Evolutionary conservation across 2,888 invertebrate genomes (phyloP).

Genomic region (Panorpa germanica): DNA sequence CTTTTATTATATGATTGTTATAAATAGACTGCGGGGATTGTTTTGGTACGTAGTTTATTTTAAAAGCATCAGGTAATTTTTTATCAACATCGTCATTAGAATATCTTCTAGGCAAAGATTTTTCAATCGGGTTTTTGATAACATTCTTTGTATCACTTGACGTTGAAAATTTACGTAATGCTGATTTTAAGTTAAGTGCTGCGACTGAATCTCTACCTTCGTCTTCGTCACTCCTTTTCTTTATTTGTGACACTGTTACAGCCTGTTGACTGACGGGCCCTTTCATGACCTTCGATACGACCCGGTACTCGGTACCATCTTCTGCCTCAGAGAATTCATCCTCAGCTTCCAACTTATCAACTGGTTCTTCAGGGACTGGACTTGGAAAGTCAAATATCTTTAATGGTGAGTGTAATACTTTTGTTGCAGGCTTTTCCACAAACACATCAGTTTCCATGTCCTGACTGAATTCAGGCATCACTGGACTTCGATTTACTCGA

Average conservation of each 20-base stretch:
- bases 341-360: slow-evolving; percentile 19
- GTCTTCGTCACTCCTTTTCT: slow-evolving; percentile 34
- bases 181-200: slow-evolving; percentile 30
- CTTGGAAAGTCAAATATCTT: slow-evolving; percentile 13
- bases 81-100: no score
- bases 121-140: no score
- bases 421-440: no score
- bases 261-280: slow-evolving; percentile 57
- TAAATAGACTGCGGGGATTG: no score
- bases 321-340: slow-evolving; percentile 19
- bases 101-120: no score
- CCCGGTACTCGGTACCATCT: slow-evolving; percentile 35
- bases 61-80: no score
- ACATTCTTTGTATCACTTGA: no score
- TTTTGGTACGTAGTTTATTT: no score
- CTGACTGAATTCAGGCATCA: slow-evolving; percentile 13
- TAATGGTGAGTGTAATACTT: no score
- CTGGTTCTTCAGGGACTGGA: slow-evolving; percentile 14
- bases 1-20: no score
- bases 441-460: background rate
- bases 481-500: slow-evolving; percentile 7
- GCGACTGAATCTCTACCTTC: slow-evolving; percentile 26
- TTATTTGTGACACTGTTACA: slow-evolving; percentile 32
- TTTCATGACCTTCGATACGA: slow-evolving; percentile 52
- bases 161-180: slow-evolving; percentile 31